These are phyloP conservation scores for Scaptomyza caliginosa DNA, from an alignment of 2,888 invertebrate species.

Conservation along the genomic window DNA sequence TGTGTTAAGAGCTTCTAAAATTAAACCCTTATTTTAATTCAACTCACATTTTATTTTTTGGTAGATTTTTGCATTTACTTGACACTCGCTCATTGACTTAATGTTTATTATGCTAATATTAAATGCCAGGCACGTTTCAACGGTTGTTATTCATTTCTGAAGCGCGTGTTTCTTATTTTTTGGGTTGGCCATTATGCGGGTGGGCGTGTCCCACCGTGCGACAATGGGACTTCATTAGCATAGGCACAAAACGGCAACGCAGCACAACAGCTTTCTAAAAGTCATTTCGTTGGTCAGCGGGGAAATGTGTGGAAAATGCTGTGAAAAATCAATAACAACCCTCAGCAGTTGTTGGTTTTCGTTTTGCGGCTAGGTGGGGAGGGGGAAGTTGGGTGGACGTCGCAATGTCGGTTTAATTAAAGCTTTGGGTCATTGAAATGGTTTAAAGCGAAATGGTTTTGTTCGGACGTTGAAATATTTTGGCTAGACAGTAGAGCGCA, in stretches of 20 bases:
- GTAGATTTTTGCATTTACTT: constrained; percentile 5
- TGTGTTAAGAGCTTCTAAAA: no score
- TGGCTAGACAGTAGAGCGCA: constrained; percentile 58
- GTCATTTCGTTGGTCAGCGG: constrained; percentile 18
- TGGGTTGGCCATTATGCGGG: constrained; percentile 10
- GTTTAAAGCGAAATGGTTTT: constrained; percentile 40
- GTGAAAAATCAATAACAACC: constrained; percentile 67
- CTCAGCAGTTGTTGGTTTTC: constrained; percentile 3
- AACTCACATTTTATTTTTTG: constrained; percentile 2
- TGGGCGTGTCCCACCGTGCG: constrained; percentile 49
- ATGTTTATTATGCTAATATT: constrained; percentile 55
- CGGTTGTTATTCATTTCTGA: constrained; percentile 48
- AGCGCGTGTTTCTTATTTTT: constrained; percentile 17
- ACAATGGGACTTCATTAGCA: constrained; percentile 71
- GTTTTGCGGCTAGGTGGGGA: not conserved
- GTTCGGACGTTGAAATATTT: constrained; percentile 51
- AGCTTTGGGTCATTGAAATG: constrained; percentile 39
- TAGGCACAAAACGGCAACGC: constrained; percentile 42
- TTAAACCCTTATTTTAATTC: not conserved
- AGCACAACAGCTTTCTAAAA: constrained; percentile 49
- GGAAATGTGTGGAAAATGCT: not conserved
- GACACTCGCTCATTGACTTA: constrained; percentile 23
- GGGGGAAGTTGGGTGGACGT: not conserved
- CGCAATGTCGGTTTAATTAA: constrained; percentile 54
- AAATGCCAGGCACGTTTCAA: constrained; percentile 61